A percentile compares a stretch with the other conserved stretches of the same genome.
These are phyloP conservation scores for Casuarius casuarius DNA, from an alignment of 2,113 vertebrate species.

Conservation along the genomic window DNA sequence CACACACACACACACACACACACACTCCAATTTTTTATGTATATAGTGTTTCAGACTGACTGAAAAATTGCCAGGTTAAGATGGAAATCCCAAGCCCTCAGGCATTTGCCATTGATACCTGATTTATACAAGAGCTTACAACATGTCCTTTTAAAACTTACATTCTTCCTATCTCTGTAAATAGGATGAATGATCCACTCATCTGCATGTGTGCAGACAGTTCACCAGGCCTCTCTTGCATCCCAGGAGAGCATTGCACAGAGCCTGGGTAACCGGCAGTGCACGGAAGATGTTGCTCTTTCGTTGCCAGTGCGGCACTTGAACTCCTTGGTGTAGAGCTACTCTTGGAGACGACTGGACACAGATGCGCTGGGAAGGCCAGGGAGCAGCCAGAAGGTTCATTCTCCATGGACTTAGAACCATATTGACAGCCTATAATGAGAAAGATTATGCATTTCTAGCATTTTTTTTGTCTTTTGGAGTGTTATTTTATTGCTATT, in stretches of 20 bases:
- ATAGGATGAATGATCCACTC: background rate
- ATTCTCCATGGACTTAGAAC: background rate
- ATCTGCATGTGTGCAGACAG: background rate
- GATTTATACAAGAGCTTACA: background rate
- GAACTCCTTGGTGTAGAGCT: background rate
- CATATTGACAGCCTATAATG: background rate
- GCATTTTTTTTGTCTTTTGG: background rate
- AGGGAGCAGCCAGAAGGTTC: background rate
- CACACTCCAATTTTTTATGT: background rate
- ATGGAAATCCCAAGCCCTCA: background rate
- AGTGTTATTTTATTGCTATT: background rate
- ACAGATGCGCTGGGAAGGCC: background rate
- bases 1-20: background rate
- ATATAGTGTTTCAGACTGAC: background rate
- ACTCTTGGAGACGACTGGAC: background rate
- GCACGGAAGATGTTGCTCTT: background rate
- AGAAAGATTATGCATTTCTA: background rate
- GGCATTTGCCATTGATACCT: background rate
- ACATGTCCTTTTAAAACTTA: background rate
- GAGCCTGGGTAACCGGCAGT: background rate
- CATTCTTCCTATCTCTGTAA: background rate
- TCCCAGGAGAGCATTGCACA: background rate
- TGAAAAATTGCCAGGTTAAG: background rate
- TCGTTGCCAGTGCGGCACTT: fast-evolving
- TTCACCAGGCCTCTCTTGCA: background rate